phyloP scores from a whole-genome alignment of 2,113 vertebrate species.

The Morone saxatilis region DNA sequence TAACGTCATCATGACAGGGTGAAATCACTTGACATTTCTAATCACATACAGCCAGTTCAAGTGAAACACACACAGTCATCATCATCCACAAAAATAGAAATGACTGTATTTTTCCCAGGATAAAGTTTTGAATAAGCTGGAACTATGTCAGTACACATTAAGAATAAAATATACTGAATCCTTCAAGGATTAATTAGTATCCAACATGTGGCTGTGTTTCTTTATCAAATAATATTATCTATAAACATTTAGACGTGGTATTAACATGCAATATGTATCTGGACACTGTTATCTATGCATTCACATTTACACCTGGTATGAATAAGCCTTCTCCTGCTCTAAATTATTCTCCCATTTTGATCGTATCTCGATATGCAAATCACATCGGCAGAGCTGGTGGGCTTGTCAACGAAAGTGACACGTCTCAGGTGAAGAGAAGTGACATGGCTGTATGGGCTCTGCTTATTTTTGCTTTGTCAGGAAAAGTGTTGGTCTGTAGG shows the following conservation, averaged over 20 bases:
- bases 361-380: neutral
- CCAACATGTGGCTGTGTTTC: neutral
- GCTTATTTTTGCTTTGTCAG: neutral
- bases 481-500: no score
- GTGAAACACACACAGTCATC: neutral
- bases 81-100: neutral
- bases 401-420: neutral
- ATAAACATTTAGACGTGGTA: neutral
- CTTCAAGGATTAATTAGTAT: neutral
- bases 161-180: neutral
- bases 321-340: neutral
- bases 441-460: neutral
- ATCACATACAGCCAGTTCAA: neutral
- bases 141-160: neutral
- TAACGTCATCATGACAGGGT: conserved; percentile 48
- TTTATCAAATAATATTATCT: no score
- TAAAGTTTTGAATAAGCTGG: neutral
- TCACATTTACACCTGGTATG: neutral
- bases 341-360: neutral
- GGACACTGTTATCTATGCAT: neutral
- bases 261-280: neutral
- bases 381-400: neutral
- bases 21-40: conserved; percentile 33
- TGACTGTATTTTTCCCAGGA: neutral
- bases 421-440: neutral